These are phyloP conservation scores for Agonopterix arenella DNA, from an alignment of 2,888 invertebrate genomes.

Conservation along the genomic window DNA sequence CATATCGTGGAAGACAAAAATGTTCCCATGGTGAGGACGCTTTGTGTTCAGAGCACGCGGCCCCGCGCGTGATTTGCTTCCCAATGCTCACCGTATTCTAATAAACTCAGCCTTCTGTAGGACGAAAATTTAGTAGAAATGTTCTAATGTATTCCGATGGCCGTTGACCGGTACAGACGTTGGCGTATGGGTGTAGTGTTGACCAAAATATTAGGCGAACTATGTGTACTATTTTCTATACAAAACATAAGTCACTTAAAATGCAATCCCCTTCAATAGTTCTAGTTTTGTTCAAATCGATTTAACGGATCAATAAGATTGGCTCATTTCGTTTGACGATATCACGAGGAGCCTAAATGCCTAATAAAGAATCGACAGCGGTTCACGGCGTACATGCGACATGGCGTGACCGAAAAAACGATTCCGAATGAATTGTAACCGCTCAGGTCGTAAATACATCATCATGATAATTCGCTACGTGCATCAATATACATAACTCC, in stretches of 20 bases:
- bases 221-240: not conserved
- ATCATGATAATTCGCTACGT: slow-evolving; percentile 57
- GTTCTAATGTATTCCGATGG: slow-evolving; percentile 73
- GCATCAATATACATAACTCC: slow-evolving; percentile 38
- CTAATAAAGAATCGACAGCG: slow-evolving; percentile 66
- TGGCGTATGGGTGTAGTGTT: slow-evolving; percentile 9
- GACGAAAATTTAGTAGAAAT: slow-evolving; percentile 77
- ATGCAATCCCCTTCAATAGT: not conserved
- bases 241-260: not conserved
- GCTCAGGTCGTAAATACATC: slow-evolving; percentile 62
- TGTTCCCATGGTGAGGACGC: slow-evolving; percentile 71
- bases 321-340: slow-evolving; percentile 42
- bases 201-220: not conserved
- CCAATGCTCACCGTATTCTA: slow-evolving; percentile 68
- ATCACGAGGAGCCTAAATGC: slow-evolving; percentile 49
- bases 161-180: slow-evolving; percentile 63
- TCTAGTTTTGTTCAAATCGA: slow-evolving; percentile 23
- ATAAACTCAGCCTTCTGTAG: slow-evolving; percentile 76
- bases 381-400: slow-evolving; percentile 64
- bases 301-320: slow-evolving; percentile 38
- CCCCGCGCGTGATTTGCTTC: slow-evolving; percentile 62
- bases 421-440: slow-evolving; percentile 63
- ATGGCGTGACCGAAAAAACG: slow-evolving; percentile 73
- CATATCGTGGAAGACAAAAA: slow-evolving; percentile 78
- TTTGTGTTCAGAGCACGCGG: slow-evolving; percentile 68